phyloP scores from a whole-genome alignment of 2,113 vertebrate genomes.

The Pagrus major region DNA sequence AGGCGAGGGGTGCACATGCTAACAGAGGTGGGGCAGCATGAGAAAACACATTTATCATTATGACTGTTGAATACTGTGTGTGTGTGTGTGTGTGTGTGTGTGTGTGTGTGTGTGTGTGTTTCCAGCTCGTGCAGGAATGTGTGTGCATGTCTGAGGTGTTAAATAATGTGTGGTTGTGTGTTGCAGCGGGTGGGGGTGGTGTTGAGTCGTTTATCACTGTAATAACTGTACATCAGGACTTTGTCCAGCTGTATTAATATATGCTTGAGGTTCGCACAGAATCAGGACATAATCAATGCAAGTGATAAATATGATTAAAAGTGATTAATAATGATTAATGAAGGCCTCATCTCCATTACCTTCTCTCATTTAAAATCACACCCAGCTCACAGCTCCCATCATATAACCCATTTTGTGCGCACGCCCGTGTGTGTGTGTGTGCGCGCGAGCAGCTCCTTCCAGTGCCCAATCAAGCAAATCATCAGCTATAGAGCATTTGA shows the following conservation, averaged over 20 bases:
- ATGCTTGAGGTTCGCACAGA: conserved; percentile 72
- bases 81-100: conserved; percentile 25
- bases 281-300: conserved; percentile 85
- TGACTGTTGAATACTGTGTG: conserved; percentile 20
- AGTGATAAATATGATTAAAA: conserved; percentile 88
- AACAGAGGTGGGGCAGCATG: conserved; percentile 80
- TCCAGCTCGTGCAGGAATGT: conserved; percentile 30
- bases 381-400: conserved; percentile 50
- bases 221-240: conserved; percentile 82
- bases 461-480: conserved; percentile 81
- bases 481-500: conserved; percentile 77
- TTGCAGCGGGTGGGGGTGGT: conserved; percentile 45
- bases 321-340: conserved; percentile 86
- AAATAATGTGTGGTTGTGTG: conserved; percentile 66
- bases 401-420: conserved; percentile 27
- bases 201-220: conserved; percentile 80
- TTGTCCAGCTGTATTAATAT: conserved; percentile 82
- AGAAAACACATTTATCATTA: conserved; percentile 80
- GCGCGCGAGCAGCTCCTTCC: conserved; percentile 51
- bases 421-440: conserved; percentile 12
- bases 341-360: conserved; percentile 75
- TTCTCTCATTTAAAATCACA: conserved; percentile 73
- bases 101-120: conserved; percentile 26
- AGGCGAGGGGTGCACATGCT: conserved; percentile 71
- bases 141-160: conserved; percentile 60